phyloP scores from a whole-genome alignment of 2,797 vertebrate genomes.

The Notolepis coatsorum region DNA sequence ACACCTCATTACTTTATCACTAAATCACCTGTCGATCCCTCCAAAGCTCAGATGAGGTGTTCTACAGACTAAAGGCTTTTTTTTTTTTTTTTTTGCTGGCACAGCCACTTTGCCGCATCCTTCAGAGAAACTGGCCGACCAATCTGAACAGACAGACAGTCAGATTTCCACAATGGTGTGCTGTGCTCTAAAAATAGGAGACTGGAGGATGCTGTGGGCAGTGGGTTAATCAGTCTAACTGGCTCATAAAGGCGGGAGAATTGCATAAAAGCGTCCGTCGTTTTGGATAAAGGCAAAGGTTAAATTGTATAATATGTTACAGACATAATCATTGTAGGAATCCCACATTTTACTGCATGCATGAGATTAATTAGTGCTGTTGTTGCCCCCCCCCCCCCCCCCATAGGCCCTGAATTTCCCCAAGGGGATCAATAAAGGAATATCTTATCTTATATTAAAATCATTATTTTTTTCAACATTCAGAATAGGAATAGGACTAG shows the following conservation, averaged over 20 bases:
- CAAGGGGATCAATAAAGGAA: no score
- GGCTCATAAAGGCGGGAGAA: constrained; percentile 36
- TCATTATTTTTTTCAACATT: no score
- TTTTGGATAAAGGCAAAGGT: constrained; percentile 13
- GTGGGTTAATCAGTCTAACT: constrained; percentile 59
- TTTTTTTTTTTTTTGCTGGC: constrained; percentile 22
- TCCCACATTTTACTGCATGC: constrained; percentile 1
- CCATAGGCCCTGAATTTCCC: no score
- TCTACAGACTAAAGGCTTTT: constrained; percentile 18
- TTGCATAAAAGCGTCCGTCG: constrained; percentile 31
- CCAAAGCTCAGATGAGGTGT: constrained; percentile 39
- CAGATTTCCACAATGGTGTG: constrained; percentile 34
- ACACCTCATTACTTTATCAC: constrained; percentile 64
- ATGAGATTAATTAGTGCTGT: no score
- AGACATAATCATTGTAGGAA: background rate
- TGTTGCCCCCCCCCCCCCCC: no score
- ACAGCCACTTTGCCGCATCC: constrained; percentile 36
- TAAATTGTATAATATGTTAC: background rate
- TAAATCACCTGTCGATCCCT: constrained; percentile 64
- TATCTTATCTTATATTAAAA: no score
- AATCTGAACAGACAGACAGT: constrained; percentile 33
- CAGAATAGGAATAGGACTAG: no score
- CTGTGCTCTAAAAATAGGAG: constrained; percentile 14
- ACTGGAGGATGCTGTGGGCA: constrained; percentile 20
- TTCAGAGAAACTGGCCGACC: constrained; percentile 52